These are phyloP conservation scores for Cerceris ruficornis DNA, from an alignment of 2,888 invertebrate genomes.

Conservation along the genomic window DNA sequence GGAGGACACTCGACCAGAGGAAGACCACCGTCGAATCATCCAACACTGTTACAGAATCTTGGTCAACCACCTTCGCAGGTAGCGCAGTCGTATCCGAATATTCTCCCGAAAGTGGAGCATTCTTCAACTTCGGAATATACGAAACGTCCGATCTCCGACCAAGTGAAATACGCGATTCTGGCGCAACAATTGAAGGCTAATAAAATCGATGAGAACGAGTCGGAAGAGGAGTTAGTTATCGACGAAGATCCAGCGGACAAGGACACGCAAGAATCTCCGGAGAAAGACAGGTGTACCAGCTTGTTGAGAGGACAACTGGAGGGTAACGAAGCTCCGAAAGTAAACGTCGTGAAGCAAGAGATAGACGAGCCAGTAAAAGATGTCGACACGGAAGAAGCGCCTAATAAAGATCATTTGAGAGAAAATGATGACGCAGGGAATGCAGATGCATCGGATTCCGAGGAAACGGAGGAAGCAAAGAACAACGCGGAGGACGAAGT, in stretches of 20 bases:
- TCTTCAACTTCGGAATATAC: slow-evolving; percentile 80
- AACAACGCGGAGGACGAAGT: slow-evolving; percentile 73
- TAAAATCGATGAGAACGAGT: slow-evolving; percentile 85
- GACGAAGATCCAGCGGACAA: slow-evolving; percentile 84
- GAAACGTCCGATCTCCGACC: slow-evolving; percentile 84
- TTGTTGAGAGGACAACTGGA: slow-evolving; percentile 76
- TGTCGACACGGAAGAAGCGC: slow-evolving; percentile 57
- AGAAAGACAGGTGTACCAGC: slow-evolving; percentile 68
- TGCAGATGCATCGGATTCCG: background rate
- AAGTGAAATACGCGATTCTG: slow-evolving; percentile 89
- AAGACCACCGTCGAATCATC: slow-evolving; percentile 81
- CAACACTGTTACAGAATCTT: slow-evolving; percentile 67
- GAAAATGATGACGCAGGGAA: slow-evolving; percentile 36
- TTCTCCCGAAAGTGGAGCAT: slow-evolving; percentile 68
- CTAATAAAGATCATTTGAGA: slow-evolving; percentile 65
- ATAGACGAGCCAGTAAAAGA: slow-evolving; percentile 61
- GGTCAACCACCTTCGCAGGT: slow-evolving; percentile 52
- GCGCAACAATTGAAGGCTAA: slow-evolving; percentile 88
- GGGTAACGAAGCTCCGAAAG: slow-evolving; percentile 58
- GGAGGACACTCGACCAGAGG: slow-evolving; percentile 84
- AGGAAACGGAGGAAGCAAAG: slow-evolving; percentile 21
- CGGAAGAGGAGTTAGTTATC: slow-evolving; percentile 87
- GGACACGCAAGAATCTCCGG: slow-evolving; percentile 57
- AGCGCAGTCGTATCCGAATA: slow-evolving; percentile 62
- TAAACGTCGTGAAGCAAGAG: slow-evolving; percentile 67